A percentile compares a stretch with the other conserved stretches of the same genome.
phyloP scores from a whole-genome alignment of 2,113 vertebrate genomes.

The Sinosuthora webbiana region DNA sequence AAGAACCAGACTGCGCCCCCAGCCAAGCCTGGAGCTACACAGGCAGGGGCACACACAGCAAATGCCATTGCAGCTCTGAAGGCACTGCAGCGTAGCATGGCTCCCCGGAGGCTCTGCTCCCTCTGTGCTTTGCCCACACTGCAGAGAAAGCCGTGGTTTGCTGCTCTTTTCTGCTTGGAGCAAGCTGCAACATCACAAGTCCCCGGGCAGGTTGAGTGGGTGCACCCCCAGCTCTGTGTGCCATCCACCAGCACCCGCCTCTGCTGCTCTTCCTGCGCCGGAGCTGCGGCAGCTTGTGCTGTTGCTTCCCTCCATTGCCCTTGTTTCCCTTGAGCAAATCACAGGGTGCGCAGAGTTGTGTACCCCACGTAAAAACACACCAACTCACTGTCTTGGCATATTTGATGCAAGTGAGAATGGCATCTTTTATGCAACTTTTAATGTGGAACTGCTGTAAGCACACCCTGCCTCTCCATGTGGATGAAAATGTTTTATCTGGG shows the following conservation, averaged over 20 bases:
- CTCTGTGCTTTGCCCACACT: background rate
- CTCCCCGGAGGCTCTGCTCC: background rate
- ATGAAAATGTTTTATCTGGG: background rate
- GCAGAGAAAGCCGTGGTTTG: background rate
- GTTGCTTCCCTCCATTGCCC: background rate
- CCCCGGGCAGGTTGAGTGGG: background rate
- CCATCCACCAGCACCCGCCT: background rate
- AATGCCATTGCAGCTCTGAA: background rate
- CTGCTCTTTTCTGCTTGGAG: background rate
- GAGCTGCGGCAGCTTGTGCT: background rate
- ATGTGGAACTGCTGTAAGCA: background rate
- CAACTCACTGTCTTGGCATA: background rate
- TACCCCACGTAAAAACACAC: background rate
- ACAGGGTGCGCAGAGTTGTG: background rate
- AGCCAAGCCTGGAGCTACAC: background rate
- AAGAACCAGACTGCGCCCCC: background rate
- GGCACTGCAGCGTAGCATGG: background rate
- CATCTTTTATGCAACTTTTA: background rate
- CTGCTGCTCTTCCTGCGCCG: rapidly evolving
- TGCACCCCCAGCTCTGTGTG: background rate
- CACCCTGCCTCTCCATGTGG: background rate
- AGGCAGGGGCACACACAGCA: background rate
- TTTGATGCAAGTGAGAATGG: background rate
- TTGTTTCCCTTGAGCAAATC: background rate
- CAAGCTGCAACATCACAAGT: background rate